phyloP scores from a whole-genome alignment of 2,888 invertebrate species.

The Eudemis profundana region DNA sequence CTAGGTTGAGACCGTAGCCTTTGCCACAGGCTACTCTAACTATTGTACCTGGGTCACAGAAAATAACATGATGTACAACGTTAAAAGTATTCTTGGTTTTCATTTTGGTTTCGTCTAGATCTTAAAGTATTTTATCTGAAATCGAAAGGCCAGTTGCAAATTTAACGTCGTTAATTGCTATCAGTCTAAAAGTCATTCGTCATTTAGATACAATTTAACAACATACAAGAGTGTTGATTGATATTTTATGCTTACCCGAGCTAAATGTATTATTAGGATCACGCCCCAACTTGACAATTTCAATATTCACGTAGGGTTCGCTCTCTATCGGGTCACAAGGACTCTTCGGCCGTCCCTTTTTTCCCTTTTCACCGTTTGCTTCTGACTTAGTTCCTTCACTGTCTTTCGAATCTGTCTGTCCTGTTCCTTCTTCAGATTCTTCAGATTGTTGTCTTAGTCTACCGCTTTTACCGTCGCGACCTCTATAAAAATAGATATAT shows the following conservation, averaged over 20 bases:
- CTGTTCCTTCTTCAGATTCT: conserved; percentile 56
- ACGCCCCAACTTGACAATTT: conserved; percentile 89
- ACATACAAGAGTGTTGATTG: too few species aligned
- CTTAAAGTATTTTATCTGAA: neutral
- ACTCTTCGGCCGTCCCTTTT: conserved; percentile 82
- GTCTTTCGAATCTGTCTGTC: conserved; percentile 50
- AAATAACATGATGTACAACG: neutral
- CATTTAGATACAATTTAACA: too few species aligned
- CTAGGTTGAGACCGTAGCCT: conserved; percentile 91
- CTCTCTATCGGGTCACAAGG: conserved; percentile 89
- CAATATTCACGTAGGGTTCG: conserved; percentile 88
- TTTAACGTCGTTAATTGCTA: too few species aligned
- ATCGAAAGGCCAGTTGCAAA: too few species aligned
- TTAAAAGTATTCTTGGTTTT: too few species aligned
- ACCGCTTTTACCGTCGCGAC: conserved; percentile 77
- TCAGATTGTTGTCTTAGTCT: conserved; percentile 65
- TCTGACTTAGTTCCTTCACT: conserved; percentile 60
- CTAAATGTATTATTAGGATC: conserved; percentile 90
- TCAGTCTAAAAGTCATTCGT: too few species aligned
- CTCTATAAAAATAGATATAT: conserved; percentile 58
- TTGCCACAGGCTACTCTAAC: conserved; percentile 91
- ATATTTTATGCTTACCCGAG: conserved; percentile 85
- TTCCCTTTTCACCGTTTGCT: conserved; percentile 65
- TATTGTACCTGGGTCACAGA: conserved; percentile 84
- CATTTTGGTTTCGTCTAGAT: too few species aligned